Conservation (phyloP, 2,113 vertebrate genomes). For the Salminus brasiliensis region DNA sequence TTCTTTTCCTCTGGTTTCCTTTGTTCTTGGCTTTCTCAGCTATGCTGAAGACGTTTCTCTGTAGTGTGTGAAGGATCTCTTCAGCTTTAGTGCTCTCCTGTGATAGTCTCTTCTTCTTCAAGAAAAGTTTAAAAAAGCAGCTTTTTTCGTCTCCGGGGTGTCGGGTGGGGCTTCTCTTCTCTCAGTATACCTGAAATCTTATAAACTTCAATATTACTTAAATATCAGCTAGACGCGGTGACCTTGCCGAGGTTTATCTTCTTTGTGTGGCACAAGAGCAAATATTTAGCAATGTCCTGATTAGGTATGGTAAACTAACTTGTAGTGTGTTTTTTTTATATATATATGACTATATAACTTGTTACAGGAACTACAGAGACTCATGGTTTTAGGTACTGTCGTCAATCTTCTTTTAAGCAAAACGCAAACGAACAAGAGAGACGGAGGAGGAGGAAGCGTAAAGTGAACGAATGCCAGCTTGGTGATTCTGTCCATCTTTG, state of each 20-base stretch:
- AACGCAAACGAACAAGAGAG: slow-evolving; percentile 44
- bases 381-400: slow-evolving; percentile 87
- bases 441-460: slow-evolving; percentile 60
- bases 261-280: slow-evolving; percentile 88
- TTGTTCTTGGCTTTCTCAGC: slow-evolving; percentile 82
- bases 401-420: slow-evolving; percentile 82
- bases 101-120: slow-evolving; percentile 55
- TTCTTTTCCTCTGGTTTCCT: slow-evolving; percentile 78
- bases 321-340: slow-evolving; percentile 78
- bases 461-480: slow-evolving; percentile 78
- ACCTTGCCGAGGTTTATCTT: slow-evolving; percentile 48
- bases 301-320: slow-evolving; percentile 79
- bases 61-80: slow-evolving; percentile 58
- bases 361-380: slow-evolving; percentile 80
- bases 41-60: slow-evolving; percentile 53
- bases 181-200: slow-evolving; percentile 76
- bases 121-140: slow-evolving; percentile 39
- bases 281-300: slow-evolving; percentile 83
- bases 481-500: slow-evolving; percentile 95
- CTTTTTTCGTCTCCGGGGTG: slow-evolving; percentile 86
- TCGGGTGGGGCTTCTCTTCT: slow-evolving; percentile 85
- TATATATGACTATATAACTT: slow-evolving; percentile 85
- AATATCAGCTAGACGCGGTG: slow-evolving; percentile 49
- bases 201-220: slow-evolving; percentile 79
- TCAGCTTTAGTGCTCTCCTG: slow-evolving; percentile 58